These are phyloP conservation scores for Caradrina clavipalpis DNA, from an alignment of 2,888 invertebrate genomes.

Conservation along the genomic window DNA sequence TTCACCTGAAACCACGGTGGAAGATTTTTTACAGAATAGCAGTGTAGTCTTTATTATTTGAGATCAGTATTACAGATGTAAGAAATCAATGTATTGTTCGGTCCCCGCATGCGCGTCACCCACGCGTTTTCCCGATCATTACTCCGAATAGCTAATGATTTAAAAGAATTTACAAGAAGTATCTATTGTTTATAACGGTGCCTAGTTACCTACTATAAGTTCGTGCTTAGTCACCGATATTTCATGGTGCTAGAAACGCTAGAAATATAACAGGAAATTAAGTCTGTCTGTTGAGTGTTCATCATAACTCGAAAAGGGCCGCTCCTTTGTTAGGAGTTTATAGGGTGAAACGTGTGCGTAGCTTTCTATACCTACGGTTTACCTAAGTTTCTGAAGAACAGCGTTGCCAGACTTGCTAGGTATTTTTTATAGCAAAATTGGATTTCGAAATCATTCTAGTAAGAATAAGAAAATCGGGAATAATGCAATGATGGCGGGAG, in stretches of 20 bases:
- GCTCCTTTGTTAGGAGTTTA: no score
- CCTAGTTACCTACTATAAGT: background rate
- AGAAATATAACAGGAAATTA: no score
- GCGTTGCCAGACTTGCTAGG: no score
- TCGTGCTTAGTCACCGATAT: constrained; percentile 2
- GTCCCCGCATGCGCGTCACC: constrained; percentile 21
- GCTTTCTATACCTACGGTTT: no score
- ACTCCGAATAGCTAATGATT: constrained; percentile 16
- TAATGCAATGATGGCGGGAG: no score
- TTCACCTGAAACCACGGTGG: background rate
- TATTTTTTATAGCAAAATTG: no score
- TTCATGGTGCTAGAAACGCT: background rate
- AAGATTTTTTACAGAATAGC: background rate
- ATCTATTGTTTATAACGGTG: constrained; percentile 7
- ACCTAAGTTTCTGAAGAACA: no score
- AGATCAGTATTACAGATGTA: constrained; percentile 15
- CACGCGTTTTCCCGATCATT: constrained; percentile 22
- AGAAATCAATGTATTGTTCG: constrained; percentile 17
- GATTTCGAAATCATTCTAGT: no score
- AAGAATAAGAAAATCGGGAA: no score
- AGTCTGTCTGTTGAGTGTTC: no score
- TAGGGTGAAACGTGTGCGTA: no score
- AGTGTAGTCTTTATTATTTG: constrained; percentile 1
- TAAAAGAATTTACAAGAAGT: background rate
- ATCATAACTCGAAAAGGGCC: no score